These are phyloP conservation scores for Achroia grisella DNA, from an alignment of 1,140 invertebrate species.

Conservation along the genomic window DNA sequence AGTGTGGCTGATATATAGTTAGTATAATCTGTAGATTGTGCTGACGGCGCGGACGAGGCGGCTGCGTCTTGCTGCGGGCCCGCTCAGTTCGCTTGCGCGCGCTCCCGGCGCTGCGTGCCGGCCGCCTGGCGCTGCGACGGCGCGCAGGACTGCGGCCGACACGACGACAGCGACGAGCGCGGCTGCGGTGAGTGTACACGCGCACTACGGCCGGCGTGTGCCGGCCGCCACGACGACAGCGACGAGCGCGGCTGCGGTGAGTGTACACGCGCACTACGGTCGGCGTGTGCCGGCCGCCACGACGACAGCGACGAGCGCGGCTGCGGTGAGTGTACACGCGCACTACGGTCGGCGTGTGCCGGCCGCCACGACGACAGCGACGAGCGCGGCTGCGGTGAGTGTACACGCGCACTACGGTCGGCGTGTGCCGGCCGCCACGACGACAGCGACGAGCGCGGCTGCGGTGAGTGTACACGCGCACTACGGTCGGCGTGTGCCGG, in stretches of 20 bases:
- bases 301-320: conserved; percentile 83
- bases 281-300: too few species aligned
- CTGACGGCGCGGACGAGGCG: conserved; percentile 47
- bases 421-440: conserved; percentile 86
- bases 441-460: conserved; percentile 82
- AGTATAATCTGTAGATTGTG: conserved; percentile 30
- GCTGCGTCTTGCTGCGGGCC: conserved; percentile 37
- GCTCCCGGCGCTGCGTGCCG: conserved; percentile 79
- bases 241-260: conserved; percentile 82
- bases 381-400: conserved; percentile 85
- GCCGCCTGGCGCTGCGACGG: conserved; percentile 87
- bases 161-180: conserved; percentile 81
- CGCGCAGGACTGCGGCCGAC: conserved; percentile 78
- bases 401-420: conserved; percentile 32
- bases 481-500: conserved; percentile 77
- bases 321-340: conserved; percentile 75
- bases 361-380: conserved; percentile 44
- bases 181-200: conserved; percentile 78
- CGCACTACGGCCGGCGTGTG: too few species aligned
- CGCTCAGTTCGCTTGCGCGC: conserved; percentile 26
- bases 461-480: conserved; percentile 73
- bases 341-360: conserved; percentile 76
- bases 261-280: too few species aligned
- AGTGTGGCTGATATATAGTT: too few species aligned
- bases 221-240: conserved; percentile 86